These are phyloP conservation scores for Plectropomus leopardus DNA, from an alignment of 2,113 vertebrate species.

Conservation along the genomic window DNA sequence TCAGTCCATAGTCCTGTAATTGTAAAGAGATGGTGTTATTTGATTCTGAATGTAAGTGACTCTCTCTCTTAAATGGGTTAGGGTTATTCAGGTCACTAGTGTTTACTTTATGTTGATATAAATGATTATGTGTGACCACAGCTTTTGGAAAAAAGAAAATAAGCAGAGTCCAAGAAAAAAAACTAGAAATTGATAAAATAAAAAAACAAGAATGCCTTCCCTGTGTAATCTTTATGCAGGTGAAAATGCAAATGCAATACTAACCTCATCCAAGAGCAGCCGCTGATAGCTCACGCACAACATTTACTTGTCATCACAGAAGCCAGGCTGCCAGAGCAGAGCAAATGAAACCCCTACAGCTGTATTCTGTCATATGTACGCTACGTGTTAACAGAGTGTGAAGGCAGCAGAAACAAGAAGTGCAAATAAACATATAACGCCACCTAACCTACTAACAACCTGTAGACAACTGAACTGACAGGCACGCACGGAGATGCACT, in stretches of 20 bases:
- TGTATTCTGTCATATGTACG: slow-evolving; percentile 69
- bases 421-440: slow-evolving; percentile 69
- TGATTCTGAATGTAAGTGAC: slow-evolving; percentile 10
- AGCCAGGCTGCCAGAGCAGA: slow-evolving; percentile 65
- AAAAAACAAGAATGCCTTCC: slow-evolving; percentile 23
- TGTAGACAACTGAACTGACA: slow-evolving; percentile 39
- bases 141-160: slow-evolving; percentile 31
- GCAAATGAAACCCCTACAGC: slow-evolving; percentile 76
- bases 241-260: slow-evolving; percentile 64
- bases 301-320: slow-evolving; percentile 79
- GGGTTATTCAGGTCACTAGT: too few species aligned
- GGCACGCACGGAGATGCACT: slow-evolving; percentile 28
- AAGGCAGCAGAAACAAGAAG: slow-evolving; percentile 67
- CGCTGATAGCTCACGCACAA: slow-evolving; percentile 70
- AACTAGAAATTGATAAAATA: slow-evolving; percentile 28
- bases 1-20: slow-evolving; percentile 16
- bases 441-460: slow-evolving; percentile 55
- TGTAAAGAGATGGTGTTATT: slow-evolving; percentile 23
- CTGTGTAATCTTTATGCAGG: slow-evolving; percentile 55
- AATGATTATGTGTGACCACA: slow-evolving; percentile 41
- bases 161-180: slow-evolving; percentile 20
- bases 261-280: slow-evolving; percentile 56
- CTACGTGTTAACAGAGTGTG: slow-evolving; percentile 68
- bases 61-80: not conserved
- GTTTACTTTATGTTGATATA: slow-evolving; percentile 6